These are phyloP conservation scores for Teleogryllus occipitalis DNA, from an alignment of 1,140 invertebrate species.

Conservation along the genomic window DNA sequence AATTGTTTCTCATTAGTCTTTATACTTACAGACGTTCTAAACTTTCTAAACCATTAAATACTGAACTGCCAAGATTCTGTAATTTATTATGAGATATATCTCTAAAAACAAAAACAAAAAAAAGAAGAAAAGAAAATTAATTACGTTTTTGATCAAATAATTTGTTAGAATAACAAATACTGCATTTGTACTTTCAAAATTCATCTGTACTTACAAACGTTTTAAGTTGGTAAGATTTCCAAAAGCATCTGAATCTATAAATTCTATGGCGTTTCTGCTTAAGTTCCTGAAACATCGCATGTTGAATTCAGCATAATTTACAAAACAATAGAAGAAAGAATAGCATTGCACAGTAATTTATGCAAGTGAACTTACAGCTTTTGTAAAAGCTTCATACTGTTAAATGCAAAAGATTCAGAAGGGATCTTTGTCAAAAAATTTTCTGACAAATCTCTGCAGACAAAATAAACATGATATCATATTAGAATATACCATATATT, in stretches of 20 bases:
- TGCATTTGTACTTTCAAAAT: background rate
- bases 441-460: background rate
- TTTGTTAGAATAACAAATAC: background rate
- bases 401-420: background rate
- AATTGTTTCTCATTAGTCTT: background rate
- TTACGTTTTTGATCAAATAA: background rate
- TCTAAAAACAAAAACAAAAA: background rate
- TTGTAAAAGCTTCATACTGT: background rate
- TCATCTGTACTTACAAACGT: background rate
- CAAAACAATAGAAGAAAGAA: no score
- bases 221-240: conserved; percentile 9
- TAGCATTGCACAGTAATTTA: background rate
- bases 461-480: background rate
- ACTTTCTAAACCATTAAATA: conserved; percentile 8
- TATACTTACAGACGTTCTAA: conserved; percentile 10
- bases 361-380: background rate
- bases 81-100: conserved; percentile 7
- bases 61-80: background rate
- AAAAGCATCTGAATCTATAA: conserved; percentile 3
- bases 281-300: conserved; percentile 3
- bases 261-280: conserved; percentile 10
- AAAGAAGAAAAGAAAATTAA: no score
- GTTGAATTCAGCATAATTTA: background rate
- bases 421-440: background rate
- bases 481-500: background rate